Evolutionary conservation across 2,888 invertebrate species (phyloP).

Genomic region (Tetragonula carbonaria): DNA sequence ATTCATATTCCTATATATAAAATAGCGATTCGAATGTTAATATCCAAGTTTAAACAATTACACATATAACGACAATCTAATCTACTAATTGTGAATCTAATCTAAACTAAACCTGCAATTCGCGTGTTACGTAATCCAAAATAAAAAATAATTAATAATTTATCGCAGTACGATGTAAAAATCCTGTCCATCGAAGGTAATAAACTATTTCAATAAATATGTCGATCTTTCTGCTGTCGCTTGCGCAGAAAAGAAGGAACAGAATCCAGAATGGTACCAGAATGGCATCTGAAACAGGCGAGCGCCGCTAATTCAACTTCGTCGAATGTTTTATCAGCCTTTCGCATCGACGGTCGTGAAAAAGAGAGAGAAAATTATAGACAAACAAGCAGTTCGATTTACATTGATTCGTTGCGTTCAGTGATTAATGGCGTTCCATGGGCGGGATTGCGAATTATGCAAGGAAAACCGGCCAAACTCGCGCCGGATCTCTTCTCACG

Average conservation of each 20-base stretch:
- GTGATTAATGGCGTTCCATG: slow-evolving; percentile 64
- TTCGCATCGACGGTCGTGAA: neutral
- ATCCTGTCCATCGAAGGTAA: neutral
- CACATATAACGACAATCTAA: too few relatives aligned
- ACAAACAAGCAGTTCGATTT: slow-evolving; percentile 34
- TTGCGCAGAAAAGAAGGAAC: neutral
- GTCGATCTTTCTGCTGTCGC: neutral
- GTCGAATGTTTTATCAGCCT: neutral
- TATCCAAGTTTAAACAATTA: too few relatives aligned
- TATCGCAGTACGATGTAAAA: neutral
- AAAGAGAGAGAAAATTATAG: neutral
- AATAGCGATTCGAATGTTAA: too few relatives aligned
- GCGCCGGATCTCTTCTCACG: slow-evolving; percentile 3
- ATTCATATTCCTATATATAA: too few relatives aligned
- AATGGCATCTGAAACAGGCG: neutral
- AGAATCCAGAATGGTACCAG: neutral
- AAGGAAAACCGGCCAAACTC: slow-evolving; percentile 54
- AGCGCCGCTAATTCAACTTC: neutral
- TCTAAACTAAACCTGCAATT: too few relatives aligned
- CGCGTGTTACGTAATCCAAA: too few relatives aligned
- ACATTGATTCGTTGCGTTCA: slow-evolving; percentile 37
- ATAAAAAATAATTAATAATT: neutral
- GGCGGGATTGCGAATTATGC: slow-evolving; percentile 68
- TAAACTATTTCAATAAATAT: neutral
- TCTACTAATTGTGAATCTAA: too few relatives aligned